Percentiles rank a stretch among this genome's conserved stretches.
These are phyloP conservation scores for Opisthocomus hoazin DNA, from an alignment of 2,113 vertebrate genomes.

Conservation along the genomic window DNA sequence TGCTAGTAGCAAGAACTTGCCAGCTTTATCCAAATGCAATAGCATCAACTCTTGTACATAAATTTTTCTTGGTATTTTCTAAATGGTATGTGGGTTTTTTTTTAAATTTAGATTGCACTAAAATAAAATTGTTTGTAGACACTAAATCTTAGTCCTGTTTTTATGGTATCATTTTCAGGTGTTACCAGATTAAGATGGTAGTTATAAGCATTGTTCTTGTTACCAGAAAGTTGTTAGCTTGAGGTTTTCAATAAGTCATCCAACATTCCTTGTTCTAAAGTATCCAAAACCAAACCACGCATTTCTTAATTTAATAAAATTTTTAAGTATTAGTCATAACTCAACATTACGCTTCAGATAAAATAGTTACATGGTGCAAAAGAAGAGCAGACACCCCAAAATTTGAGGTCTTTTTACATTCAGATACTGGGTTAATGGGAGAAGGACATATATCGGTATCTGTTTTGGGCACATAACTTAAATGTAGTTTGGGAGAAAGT, in stretches of 20 bases:
- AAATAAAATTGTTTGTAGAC: slow-evolving; percentile 82
- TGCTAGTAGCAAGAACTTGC: slow-evolving; percentile 91
- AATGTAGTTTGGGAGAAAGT: not conserved
- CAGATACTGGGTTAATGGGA: not conserved
- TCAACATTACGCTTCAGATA: not conserved
- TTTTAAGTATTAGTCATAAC: not conserved
- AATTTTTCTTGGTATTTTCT: slow-evolving; percentile 94
- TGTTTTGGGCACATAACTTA: not conserved
- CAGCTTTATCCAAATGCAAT: slow-evolving; percentile 92
- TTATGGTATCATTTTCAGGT: slow-evolving; percentile 73
- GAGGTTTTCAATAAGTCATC: not conserved
- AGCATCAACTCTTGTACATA: slow-evolving; percentile 89
- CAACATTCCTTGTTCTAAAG: not conserved
- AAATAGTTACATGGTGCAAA: not conserved
- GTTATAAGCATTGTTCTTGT: not conserved
- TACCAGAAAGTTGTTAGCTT: not conserved
- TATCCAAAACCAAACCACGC: not conserved
- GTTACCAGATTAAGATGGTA: slow-evolving; percentile 49
- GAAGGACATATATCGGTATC: not conserved
- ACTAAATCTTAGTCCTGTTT: slow-evolving; percentile 83
- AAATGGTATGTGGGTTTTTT: slow-evolving; percentile 83
- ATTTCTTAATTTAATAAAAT: not conserved
- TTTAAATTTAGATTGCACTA: slow-evolving; percentile 70
- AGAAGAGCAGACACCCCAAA: not conserved
- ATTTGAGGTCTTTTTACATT: not conserved